Evolutionary conservation across 2,888 invertebrate genomes (phyloP).

Genomic region (Eutolmus rufibarbis): DNA sequence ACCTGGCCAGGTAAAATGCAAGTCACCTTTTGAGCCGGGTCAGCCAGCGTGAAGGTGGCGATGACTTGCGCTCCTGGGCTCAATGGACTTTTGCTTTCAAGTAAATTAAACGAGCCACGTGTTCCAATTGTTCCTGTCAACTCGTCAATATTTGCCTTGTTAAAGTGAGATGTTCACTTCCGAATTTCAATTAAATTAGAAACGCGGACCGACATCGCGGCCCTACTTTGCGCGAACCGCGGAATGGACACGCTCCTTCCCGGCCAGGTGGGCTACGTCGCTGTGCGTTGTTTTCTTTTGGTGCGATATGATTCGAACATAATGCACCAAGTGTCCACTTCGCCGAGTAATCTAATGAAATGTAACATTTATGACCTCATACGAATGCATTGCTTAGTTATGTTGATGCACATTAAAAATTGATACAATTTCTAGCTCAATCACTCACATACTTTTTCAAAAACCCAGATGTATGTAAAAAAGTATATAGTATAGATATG

Average conservation of each 20-base stretch:
- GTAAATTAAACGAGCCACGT: conserved; percentile 46
- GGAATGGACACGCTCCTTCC: not conserved
- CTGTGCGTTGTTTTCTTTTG: not conserved
- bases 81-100: conserved; percentile 44
- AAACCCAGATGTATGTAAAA: too few relatives aligned
- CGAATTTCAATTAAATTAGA: conserved; percentile 40
- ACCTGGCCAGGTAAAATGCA: not conserved
- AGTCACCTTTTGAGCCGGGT: conserved; percentile 5
- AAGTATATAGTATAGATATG: too few relatives aligned
- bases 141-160: conserved; percentile 48
- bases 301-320: not conserved
- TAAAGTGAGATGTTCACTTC: conserved; percentile 46
- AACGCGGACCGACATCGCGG: not conserved
- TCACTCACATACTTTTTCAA: too few relatives aligned
- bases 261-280: not conserved
- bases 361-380: not conserved
- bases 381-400: not conserved
- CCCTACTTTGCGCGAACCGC: not conserved
- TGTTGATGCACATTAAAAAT: not conserved
- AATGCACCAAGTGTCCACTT: not conserved
- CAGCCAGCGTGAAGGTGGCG: conserved; percentile 24
- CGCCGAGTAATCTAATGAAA: not conserved
- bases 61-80: conserved; percentile 39
- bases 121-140: conserved; percentile 45
- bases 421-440: not conserved